Conservation (phyloP, 2,113 vertebrate genomes). For the Holacanthus passer region DNA sequence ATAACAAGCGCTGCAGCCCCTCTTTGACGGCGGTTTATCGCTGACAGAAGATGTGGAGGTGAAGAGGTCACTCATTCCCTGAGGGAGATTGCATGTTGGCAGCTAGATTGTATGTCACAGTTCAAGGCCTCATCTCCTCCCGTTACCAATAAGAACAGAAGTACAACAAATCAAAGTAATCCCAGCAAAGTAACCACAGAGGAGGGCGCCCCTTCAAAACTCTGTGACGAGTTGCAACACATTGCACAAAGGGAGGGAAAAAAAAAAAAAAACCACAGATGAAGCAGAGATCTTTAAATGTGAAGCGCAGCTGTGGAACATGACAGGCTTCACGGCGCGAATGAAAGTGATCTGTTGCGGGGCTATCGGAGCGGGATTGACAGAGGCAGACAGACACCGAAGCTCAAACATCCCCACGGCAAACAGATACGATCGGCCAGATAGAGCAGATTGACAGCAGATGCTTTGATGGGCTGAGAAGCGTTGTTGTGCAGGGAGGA, state of each 20-base stretch:
- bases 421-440: constrained; percentile 66
- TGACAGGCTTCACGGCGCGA: constrained; percentile 52
- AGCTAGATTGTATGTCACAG: constrained; percentile 67
- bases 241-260: background rate
- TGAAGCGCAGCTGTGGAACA: constrained; percentile 12
- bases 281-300: constrained; percentile 40
- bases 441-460: constrained; percentile 59
- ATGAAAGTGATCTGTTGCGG: constrained; percentile 47
- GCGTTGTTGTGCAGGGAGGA: background rate
- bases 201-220: constrained; percentile 31
- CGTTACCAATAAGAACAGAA: constrained; percentile 47
- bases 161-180: constrained; percentile 51
- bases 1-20: constrained; percentile 47
- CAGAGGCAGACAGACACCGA: constrained; percentile 33
- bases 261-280: background rate
- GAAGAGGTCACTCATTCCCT: constrained; percentile 70
- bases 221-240: constrained; percentile 9
- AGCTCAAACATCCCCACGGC: constrained; percentile 50
- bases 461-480: constrained; percentile 39
- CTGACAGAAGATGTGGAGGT: constrained; percentile 58
- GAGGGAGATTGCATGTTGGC: constrained; percentile 55
- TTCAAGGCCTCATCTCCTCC: constrained; percentile 61
- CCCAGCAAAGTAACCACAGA: constrained; percentile 28
- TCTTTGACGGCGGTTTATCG: constrained; percentile 62
- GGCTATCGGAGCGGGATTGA: constrained; percentile 46